A percentile compares a stretch with the other conserved stretches of the same genome.
Conservation (phyloP, 2,113 vertebrate genomes). For the Myotis lucifugus region DNA sequence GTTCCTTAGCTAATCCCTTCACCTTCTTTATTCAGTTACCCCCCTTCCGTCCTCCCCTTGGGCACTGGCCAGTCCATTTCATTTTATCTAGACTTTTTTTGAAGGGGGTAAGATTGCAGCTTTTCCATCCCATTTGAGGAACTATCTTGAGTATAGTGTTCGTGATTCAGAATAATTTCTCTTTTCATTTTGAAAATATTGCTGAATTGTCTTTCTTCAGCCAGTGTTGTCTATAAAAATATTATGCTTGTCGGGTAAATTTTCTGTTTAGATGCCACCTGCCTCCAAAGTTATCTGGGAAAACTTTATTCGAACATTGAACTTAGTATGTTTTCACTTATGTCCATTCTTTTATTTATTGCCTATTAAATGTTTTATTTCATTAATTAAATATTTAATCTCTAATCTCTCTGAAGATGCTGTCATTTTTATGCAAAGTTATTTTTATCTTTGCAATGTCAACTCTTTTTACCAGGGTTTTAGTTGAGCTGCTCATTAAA, state of each 20-base stretch:
- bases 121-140: background rate
- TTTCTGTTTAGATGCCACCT: background rate
- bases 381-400: slow-evolving; percentile 13
- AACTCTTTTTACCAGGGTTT: background rate
- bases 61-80: too few species aligned
- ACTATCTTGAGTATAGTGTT: background rate
- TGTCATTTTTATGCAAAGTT: slow-evolving; percentile 3
- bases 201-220: background rate
- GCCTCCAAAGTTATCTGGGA: background rate
- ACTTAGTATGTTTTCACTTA: background rate
- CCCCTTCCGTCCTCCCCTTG: too few species aligned
- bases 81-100: background rate
- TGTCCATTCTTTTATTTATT: background rate
- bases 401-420: background rate
- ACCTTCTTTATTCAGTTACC: too few species aligned
- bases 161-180: background rate
- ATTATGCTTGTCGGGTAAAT: background rate
- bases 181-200: slow-evolving; percentile 38
- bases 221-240: background rate
- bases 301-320: background rate
- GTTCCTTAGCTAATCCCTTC: too few species aligned
- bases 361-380: slow-evolving; percentile 17
- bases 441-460: background rate
- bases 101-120: background rate
- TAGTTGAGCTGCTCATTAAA: background rate